Percentiles rank a stretch among this genome's conserved stretches.
Conservation (phyloP, 2,113 vertebrate genomes). For the Hirundichthys speculiger region DNA sequence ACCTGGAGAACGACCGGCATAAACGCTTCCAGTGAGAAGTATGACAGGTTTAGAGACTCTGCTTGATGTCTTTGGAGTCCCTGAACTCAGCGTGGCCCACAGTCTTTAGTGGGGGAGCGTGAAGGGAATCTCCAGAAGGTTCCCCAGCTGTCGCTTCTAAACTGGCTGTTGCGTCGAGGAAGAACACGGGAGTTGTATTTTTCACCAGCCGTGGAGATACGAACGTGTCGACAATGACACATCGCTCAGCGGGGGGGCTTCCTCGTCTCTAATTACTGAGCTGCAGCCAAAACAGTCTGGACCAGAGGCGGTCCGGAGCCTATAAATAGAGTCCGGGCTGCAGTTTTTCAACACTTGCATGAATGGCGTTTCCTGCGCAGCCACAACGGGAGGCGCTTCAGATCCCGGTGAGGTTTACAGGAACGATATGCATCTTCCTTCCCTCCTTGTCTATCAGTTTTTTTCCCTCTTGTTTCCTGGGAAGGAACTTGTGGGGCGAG, state of each 20-base stretch:
- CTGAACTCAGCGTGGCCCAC: not conserved
- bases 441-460: too few species aligned
- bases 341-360: not conserved
- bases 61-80: rapidly evolving
- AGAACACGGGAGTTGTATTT: not conserved
- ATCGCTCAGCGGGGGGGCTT: constrained; percentile 26
- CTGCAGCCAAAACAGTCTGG: constrained; percentile 55
- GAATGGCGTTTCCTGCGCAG: not conserved
- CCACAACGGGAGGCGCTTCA: not conserved
- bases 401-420: not conserved
- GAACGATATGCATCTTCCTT: not conserved
- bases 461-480: too few species aligned
- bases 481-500: too few species aligned
- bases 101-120: not conserved
- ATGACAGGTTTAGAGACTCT: not conserved
- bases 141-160: not conserved
- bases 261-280: constrained; percentile 47
- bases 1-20: not conserved
- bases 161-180: not conserved
- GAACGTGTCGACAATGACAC: constrained; percentile 15
- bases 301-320: not conserved
- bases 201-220: not conserved
- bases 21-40: rapidly evolving
- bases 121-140: not conserved
- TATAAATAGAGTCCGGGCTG: constrained; percentile 35